Conservation (phyloP, 37 sponge, comb jelly and placozoan genomes). For the Cladorhizidae sp. region DNA sequence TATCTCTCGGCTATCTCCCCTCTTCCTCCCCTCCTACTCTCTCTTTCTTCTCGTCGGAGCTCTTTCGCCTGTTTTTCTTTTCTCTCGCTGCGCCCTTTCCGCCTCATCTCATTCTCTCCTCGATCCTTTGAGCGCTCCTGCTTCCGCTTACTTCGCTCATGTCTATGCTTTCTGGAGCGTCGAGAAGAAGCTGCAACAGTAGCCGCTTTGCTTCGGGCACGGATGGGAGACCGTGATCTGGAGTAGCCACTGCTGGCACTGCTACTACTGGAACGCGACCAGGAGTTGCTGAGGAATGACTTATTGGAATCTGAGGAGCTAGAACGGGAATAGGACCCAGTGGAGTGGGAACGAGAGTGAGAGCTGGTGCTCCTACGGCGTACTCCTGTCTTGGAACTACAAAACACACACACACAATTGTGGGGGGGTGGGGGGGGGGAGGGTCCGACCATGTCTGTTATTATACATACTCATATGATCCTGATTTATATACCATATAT, state of each 20-base stretch:
- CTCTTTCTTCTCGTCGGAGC: neutral
- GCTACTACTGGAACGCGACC: neutral
- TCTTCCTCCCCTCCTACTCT: neutral
- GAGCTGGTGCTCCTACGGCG: neutral
- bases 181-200: neutral
- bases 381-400: neutral
- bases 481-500: too few species aligned
- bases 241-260: slow-evolving; percentile 6
- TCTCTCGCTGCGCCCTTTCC: neutral
- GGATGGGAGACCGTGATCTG: slow-evolving; percentile 2
- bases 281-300: slow-evolving; percentile 19
- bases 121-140: neutral
- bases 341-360: neutral
- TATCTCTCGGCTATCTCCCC: neutral
- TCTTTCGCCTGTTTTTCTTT: neutral
- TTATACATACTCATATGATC: too few species aligned
- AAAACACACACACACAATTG: neutral
- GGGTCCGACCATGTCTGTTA: too few species aligned
- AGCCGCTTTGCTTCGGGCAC: neutral
- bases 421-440: neutral
- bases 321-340: slow-evolving; percentile 18
- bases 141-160: slow-evolving; percentile 3
- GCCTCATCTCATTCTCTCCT: neutral
- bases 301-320: neutral
- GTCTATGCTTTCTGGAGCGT: slow-evolving; percentile 6